phyloP scores from a whole-genome alignment of 2,888 invertebrate species.

The Chalcis sispes region DNA sequence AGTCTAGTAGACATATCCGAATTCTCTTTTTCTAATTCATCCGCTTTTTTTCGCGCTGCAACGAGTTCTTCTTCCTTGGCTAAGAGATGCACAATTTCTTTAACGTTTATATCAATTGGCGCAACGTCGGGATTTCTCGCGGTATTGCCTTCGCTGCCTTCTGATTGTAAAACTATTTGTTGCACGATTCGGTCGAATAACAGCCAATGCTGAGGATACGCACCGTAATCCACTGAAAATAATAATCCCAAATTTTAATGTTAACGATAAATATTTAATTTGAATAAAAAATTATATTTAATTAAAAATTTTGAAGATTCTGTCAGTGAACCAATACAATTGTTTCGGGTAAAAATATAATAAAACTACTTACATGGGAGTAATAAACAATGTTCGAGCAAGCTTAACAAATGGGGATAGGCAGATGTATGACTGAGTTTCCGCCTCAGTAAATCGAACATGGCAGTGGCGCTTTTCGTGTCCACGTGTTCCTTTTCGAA shows the following conservation, averaged over 20 bases:
- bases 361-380: conserved; percentile 82
- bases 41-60: conserved; percentile 90
- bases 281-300: no score
- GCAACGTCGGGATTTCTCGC: conserved; percentile 89
- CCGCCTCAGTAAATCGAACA: conserved; percentile 93
- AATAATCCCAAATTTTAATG: background rate
- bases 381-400: conserved; percentile 91
- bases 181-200: conserved; percentile 96
- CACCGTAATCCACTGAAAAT: conserved; percentile 88
- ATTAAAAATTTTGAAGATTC: no score
- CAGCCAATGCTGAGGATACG: conserved; percentile 94
- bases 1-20: conserved; percentile 90
- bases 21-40: conserved; percentile 92
- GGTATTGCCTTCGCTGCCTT: conserved; percentile 74
- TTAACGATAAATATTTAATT: background rate
- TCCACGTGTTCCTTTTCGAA: conserved; percentile 95
- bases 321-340: no score
- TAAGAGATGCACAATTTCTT: conserved; percentile 91
- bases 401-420: conserved; percentile 93
- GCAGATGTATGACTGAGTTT: conserved; percentile 95
- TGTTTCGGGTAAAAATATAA: background rate
- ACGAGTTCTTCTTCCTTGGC: conserved; percentile 96
- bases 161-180: conserved; percentile 92
- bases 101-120: conserved; percentile 92
- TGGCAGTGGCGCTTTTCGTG: conserved; percentile 93